Base-by-base conservation (phyloP, 2,797 vertebrate genomes). In the Mus caroli region DNA sequence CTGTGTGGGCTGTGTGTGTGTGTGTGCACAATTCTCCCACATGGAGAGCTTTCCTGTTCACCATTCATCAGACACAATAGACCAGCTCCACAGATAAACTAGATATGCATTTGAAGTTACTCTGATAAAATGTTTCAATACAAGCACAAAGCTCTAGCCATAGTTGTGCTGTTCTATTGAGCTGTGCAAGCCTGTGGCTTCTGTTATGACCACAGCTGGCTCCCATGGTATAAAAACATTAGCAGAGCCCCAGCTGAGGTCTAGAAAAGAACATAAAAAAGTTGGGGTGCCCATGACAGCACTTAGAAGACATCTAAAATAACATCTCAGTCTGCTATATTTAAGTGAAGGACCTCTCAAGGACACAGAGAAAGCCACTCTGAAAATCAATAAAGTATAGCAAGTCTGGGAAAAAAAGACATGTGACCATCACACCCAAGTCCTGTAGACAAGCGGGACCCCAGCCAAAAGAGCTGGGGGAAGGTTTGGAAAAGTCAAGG, bases 361-460 rank as follows among this genome's bases (percentile, higher is more conserved):
- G 92, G 94, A 89, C 93, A 62, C 12, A 6, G 40, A 85, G 62
- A 11, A 92, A 96, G 67, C 58, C 62, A 93, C 34, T 17, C n/a
- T 73, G 26, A 58, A 69, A 95, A 92, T 56, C 24, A 97, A 90
- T 71, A 71, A 86, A 96, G 56, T 34, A 17, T 13, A 84, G 28
- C 40, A n/a, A 64, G 54, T 86, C 17, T 6, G 12, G 73, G n/a
- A 76, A 93, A 54, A 6, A 19, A 84, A 88, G 50, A 90, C 24
- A 80, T 80, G 75, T 93, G 78, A 92, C 75, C 3, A 60, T 3
- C 26, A 91, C 52, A 91, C 69, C n/a, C 88, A 62, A 71, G 52
- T 71, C 19, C n/a, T n/a, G n/a, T 64, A 79, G 52, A 60, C 91
- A 94, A 56, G 0, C 1, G 67, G 90, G 79, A 91, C 31, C 22